These are phyloP conservation scores for Eleginops maclovinus DNA, from an alignment of 2,113 vertebrate species.

Conservation along the genomic window DNA sequence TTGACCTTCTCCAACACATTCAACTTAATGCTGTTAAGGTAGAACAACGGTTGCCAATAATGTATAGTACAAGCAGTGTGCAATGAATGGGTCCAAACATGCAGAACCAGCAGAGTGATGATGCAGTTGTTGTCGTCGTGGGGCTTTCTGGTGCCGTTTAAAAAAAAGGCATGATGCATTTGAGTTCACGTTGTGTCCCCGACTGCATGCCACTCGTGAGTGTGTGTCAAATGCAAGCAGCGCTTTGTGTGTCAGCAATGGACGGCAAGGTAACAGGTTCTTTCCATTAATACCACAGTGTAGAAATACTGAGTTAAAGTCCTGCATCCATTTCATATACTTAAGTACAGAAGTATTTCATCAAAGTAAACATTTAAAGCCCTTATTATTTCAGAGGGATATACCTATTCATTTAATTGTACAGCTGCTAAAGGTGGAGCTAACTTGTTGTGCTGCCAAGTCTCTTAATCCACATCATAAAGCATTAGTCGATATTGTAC, in stretches of 20 bases:
- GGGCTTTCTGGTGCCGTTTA: background rate
- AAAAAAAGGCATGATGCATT: background rate
- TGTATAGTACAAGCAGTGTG: background rate
- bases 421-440: too few species aligned
- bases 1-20: background rate
- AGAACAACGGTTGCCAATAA: background rate
- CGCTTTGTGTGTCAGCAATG: conserved; percentile 31
- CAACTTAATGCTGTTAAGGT: background rate
- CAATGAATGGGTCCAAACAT: conserved; percentile 20
- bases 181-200: conserved; percentile 3
- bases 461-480: too few species aligned
- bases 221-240: conserved; percentile 11
- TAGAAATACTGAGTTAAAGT: too few species aligned
- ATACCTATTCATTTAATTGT: too few species aligned
- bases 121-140: background rate
- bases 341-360: too few species aligned
- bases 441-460: too few species aligned
- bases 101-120: background rate
- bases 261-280: conserved; percentile 7
- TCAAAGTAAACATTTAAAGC: too few species aligned
- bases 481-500: too few species aligned
- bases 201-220: conserved; percentile 45
- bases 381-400: too few species aligned
- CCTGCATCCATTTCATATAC: too few species aligned
- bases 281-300: background rate